Percentiles rank a stretch among this genome's conserved stretches.
Evolutionary conservation across 2,113 vertebrate genomes (phyloP).

Genomic region (Larimichthys crocea): DNA sequence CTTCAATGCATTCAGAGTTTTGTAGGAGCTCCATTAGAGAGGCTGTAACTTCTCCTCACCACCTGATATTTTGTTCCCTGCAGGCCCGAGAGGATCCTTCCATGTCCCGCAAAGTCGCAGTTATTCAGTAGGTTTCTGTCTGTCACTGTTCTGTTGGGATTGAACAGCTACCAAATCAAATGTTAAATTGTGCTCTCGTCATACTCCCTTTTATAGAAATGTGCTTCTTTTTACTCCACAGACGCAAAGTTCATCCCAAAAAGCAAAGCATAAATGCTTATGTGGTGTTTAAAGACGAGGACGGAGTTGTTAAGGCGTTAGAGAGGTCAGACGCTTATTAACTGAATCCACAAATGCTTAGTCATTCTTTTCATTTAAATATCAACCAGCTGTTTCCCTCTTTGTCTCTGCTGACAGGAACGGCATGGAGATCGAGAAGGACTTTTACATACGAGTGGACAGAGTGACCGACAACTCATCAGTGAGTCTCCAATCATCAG

Average conservation of each 20-base stretch:
- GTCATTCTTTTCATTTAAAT: too few relatives aligned
- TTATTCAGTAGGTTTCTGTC: conserved; percentile 88
- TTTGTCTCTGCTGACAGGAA: conserved; percentile 83
- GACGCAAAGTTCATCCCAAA: conserved; percentile 90
- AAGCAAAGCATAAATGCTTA: conserved; percentile 92
- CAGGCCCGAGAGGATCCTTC: conserved; percentile 91
- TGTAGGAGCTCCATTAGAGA: too few relatives aligned
- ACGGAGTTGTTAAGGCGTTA: conserved; percentile 84
- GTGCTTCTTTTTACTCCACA: conserved; percentile 50
- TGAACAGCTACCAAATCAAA: neutral
- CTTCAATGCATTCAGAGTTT: too few relatives aligned
- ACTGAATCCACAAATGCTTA: too few relatives aligned
- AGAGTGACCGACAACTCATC: conserved; percentile 74
- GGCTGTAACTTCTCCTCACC: neutral
- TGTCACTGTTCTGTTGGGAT: neutral
- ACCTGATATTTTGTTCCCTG: conserved; percentile 30
- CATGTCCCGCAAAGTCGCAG: conserved; percentile 89
- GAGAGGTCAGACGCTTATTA: conserved; percentile 78
- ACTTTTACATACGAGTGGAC: conserved; percentile 92
- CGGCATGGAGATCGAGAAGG: conserved; percentile 88
- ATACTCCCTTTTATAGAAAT: neutral
- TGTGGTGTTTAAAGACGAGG: conserved; percentile 90
- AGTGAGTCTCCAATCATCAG: conserved; percentile 4
- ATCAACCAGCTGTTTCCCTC: too few relatives aligned
- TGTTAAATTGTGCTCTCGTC: neutral